Base-by-base conservation (phyloP, 2,888 invertebrate genomes). In the Agrotis segetum region DNA sequence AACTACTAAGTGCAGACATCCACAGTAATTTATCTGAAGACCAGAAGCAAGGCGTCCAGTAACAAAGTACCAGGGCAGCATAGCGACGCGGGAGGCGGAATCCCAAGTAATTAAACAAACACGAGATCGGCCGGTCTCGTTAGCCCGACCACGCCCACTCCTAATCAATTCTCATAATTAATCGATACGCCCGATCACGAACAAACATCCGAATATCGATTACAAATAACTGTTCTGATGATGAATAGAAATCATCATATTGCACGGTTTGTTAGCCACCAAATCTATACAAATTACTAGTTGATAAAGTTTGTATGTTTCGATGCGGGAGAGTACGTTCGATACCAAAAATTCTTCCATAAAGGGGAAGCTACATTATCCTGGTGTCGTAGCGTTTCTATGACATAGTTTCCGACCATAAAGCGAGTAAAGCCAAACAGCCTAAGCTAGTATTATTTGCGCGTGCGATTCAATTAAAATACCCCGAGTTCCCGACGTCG, bases 91-190 rank as follows among this genome's bases (percentile, higher is more conserved):
- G 87, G 87, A 89, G 92, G 91, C 90, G 92, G 91, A 83, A 85
- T 89, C 87, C 66, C 74, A 84, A 86, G 90, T 91, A 93, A 94
- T 94, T 93, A 93, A 93, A 92, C 94, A 94, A 94, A 95, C 94
- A 94, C 90, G 90, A 89, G 86, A 90, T 83, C 91, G 90, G 91
- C 90, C 88, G 88, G 88, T 82, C 92, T 94, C 92, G 93, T 92
- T 92, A 93, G 87, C 85, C 80, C 70, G 71, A 83, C 86, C 88
- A 90, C 93, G 92, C 95, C 95, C 88, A 88, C 87, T 83, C 82
- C 92, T 92, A 92, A 94, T 93, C 93, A 92, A 93, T 92, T 93
- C 91, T 87, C 84, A 88, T 94, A 93, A 94, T 93, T 92, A 93
- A 94, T 93, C 92, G 92, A 89, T 90, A 82, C 77, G 85, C 84